A percentile compares a stretch with the other conserved stretches of the same genome.
Evolutionary conservation across 2,888 invertebrate genomes (phyloP).

Genomic region (Netelia virgata): DNA sequence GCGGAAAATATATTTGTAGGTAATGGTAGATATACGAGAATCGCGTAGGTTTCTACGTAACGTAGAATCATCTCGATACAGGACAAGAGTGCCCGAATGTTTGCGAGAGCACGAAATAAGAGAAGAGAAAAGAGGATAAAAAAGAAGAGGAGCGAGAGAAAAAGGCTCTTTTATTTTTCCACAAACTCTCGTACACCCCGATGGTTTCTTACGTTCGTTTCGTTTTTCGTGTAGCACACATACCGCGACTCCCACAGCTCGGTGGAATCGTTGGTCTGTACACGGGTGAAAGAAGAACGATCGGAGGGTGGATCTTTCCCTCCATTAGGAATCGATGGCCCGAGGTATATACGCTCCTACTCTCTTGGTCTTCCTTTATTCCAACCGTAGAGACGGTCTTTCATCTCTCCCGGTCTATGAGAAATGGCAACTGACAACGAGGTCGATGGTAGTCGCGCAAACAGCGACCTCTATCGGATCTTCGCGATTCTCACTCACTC

Average conservation of each 20-base stretch:
- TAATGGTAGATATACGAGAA: no score
- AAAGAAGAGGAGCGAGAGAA: constrained; percentile 6
- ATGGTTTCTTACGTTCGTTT: constrained; percentile 31
- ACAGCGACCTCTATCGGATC: not conserved
- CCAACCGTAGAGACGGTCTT: constrained; percentile 20
- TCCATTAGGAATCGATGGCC: constrained; percentile 61
- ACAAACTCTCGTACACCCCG: constrained; percentile 8
- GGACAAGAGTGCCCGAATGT: not conserved
- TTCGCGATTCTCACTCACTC: constrained; percentile 15
- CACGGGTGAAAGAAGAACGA: constrained; percentile 27
- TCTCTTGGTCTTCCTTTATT: constrained; percentile 16
- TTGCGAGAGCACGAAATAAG: not conserved
- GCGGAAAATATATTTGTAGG: not conserved
- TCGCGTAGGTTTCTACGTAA: no score
- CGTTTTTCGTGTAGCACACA: constrained; percentile 29
- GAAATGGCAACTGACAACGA: constrained; percentile 53
- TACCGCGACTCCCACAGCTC: not conserved
- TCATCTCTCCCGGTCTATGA: constrained; percentile 41
- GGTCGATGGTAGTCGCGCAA: constrained; percentile 10
- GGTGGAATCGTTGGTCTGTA: constrained; percentile 38
- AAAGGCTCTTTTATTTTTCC: not conserved
- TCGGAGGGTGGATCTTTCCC: constrained; percentile 49
- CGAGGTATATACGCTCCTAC: constrained; percentile 15
- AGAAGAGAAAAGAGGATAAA: not conserved
- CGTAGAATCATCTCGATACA: not conserved